Evolutionary conservation across 2,888 invertebrate genomes (phyloP), one percentile per base, ranked within the genome.

Genomic region (Tenodera sinensis): DNA sequence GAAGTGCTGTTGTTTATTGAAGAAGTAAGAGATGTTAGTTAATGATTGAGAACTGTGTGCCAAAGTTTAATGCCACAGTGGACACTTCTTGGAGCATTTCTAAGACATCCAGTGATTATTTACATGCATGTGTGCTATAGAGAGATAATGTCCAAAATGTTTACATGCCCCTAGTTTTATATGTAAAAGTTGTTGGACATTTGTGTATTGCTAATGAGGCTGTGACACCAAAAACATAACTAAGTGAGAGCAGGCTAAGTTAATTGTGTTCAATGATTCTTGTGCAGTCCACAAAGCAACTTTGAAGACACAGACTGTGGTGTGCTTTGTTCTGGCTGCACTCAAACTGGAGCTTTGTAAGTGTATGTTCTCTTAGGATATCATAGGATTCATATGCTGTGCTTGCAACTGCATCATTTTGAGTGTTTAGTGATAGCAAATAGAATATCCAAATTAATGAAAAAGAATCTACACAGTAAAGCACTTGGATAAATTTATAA

Each of bases 231-330:
- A 81, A 86, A 71, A 54, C 42, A 86, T 86, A 81, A 28, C 28
- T 27, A 54, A 86, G 54, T 86, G 81, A 30, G 34, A 30, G 30
- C 20, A 86, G 86, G 86, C 54, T 86, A 86, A 28, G 86, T 86
- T 71, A 86, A 86, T 71, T 86, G 86, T 86, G 86, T 86, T 86
- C 86, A 86, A 27, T 81, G 54, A 54, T 85, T 85, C 85, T 85
- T 86, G 27, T 71, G 30, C 28, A 71, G 25, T 86, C 15, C 54
- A 20, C 20, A 71, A 86, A 28, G 71, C 81, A 86, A 86, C 20
- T 42, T 42, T 6, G 25, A 71, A 71, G 54, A 71, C 54, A 71
- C 54, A 71, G 54, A 71, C 54, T 71, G 3, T 71, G 54, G 54
- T 71, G 25, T 71, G 54, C 54, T 71, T 71, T 71, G 54, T 71